A percentile compares a stretch with the other conserved stretches of the same genome.
Evolutionary conservation across 2,888 invertebrate species (phyloP).

Genomic region (Thumatha senex): DNA sequence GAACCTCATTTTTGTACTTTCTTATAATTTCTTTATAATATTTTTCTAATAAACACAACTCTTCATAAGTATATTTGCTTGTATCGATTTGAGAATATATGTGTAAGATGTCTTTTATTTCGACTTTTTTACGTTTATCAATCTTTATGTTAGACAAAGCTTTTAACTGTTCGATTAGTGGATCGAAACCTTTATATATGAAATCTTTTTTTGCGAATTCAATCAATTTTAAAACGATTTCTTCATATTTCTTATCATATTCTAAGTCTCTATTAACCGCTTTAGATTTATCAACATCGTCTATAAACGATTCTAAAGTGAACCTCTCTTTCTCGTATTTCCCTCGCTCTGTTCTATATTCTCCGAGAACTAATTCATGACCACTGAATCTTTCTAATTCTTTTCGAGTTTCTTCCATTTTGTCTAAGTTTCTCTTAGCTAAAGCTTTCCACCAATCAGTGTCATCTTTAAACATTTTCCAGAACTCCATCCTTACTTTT

Average conservation of each 20-base stretch:
- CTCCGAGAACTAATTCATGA: slow-evolving; percentile 69
- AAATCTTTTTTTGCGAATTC: slow-evolving; percentile 77
- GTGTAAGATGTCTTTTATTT: slow-evolving; percentile 69
- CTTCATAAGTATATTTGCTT: slow-evolving; percentile 72
- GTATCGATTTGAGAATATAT: slow-evolving; percentile 72
- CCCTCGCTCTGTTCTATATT: slow-evolving; percentile 62
- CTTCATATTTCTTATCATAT: slow-evolving; percentile 75
- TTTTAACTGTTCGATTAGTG: slow-evolving; percentile 70
- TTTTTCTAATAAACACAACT: slow-evolving; percentile 70
- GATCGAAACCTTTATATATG: slow-evolving; percentile 78
- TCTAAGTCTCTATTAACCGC: slow-evolving; percentile 66
- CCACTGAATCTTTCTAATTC: slow-evolving; percentile 76
- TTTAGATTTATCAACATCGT: slow-evolving; percentile 72
- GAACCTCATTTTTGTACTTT: slow-evolving; percentile 57
- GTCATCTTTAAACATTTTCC: slow-evolving; percentile 76
- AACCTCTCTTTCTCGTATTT: slow-evolving; percentile 68
- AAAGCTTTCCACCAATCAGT: slow-evolving; percentile 78
- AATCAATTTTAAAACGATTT: slow-evolving; percentile 73
- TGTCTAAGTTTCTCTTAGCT: slow-evolving; percentile 73
- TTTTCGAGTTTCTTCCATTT: slow-evolving; percentile 73
- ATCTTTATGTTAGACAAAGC: slow-evolving; percentile 65
- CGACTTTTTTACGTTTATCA: slow-evolving; percentile 63
- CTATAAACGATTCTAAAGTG: slow-evolving; percentile 67
- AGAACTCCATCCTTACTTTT: slow-evolving; percentile 62
- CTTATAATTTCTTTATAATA: slow-evolving; percentile 76